These are phyloP conservation scores for Nemotelus pantherinus DNA, from an alignment of 2,888 invertebrate genomes.

Conservation along the genomic window DNA sequence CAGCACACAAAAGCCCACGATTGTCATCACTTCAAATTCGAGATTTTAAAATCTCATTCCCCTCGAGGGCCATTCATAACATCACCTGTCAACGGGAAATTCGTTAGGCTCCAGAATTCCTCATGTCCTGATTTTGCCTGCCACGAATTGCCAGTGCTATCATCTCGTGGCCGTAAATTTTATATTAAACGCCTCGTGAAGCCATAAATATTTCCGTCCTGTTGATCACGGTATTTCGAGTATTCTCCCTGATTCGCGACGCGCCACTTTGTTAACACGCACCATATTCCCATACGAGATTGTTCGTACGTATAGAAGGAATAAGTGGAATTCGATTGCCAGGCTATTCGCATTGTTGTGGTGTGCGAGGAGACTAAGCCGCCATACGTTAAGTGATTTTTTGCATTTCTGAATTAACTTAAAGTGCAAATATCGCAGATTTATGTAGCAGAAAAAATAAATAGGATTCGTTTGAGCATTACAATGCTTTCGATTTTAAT, in stretches of 20 bases:
- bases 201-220: slow-evolving; percentile 50
- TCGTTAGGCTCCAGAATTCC: slow-evolving; percentile 38
- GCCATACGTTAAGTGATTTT: slow-evolving; percentile 47
- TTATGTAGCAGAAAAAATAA: slow-evolving; percentile 50
- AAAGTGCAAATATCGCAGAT: slow-evolving; percentile 46
- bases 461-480: slow-evolving; percentile 8
- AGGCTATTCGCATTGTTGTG: slow-evolving; percentile 11
- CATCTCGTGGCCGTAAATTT: slow-evolving; percentile 40
- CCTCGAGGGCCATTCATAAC: slow-evolving; percentile 43
- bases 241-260: neutral
- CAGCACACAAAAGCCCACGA: no score
- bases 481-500: neutral
- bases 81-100: slow-evolving; percentile 40
- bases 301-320: neutral
- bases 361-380: neutral
- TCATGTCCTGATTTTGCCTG: slow-evolving; percentile 1
- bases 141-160: slow-evolving; percentile 23
- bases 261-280: slow-evolving; percentile 41
- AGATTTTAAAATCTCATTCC: slow-evolving; percentile 26
- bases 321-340: slow-evolving; percentile 45
- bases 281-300: slow-evolving; percentile 1
- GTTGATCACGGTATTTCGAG: slow-evolving; percentile 45
- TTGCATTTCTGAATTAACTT: slow-evolving; percentile 44
- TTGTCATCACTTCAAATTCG: neutral
- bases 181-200: slow-evolving; percentile 46